Evolutionary conservation across 2,113 vertebrate genomes (phyloP).

Genomic region (Poecilia latipinna): DNA sequence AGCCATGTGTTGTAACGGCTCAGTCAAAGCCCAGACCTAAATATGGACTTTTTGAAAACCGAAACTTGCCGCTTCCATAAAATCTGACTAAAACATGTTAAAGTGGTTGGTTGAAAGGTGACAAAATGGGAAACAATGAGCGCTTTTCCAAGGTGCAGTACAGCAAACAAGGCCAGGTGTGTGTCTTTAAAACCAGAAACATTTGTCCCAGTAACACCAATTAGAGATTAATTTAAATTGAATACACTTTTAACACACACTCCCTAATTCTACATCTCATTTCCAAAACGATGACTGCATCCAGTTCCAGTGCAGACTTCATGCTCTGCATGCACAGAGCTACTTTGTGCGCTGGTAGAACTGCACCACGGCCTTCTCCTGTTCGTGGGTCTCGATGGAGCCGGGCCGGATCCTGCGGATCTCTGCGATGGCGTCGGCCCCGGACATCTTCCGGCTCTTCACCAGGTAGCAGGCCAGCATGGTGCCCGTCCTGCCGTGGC

Average conservation of each 20-base stretch:
- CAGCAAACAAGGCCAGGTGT: not conserved
- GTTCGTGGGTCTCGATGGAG: slow-evolving; percentile 91
- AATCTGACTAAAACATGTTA: not conserved
- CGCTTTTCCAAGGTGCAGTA: not conserved
- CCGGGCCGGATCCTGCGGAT: slow-evolving; percentile 85
- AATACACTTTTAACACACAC: not conserved
- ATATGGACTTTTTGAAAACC: too few species aligned
- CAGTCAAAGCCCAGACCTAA: too few species aligned
- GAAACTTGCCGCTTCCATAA: not conserved
- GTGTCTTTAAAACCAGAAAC: not conserved
- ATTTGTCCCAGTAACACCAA: not conserved
- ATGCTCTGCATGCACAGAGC: not conserved
- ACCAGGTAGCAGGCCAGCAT: slow-evolving; percentile 96
- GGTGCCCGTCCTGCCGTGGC: slow-evolving; percentile 90
- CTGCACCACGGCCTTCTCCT: slow-evolving; percentile 89
- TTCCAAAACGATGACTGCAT: too few species aligned
- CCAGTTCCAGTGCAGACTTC: not conserved
- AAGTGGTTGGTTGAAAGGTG: not conserved
- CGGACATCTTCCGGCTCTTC: slow-evolving; percentile 77
- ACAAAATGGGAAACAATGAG: not conserved
- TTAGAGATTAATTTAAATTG: not conserved
- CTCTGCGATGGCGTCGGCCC: slow-evolving; percentile 84
- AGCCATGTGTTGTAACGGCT: too few species aligned
- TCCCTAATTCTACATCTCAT: too few species aligned
- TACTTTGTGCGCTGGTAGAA: slow-evolving; percentile 85